phyloP scores from a whole-genome alignment of 1,140 invertebrate genomes.

The Drosophila littoralis region DNA sequence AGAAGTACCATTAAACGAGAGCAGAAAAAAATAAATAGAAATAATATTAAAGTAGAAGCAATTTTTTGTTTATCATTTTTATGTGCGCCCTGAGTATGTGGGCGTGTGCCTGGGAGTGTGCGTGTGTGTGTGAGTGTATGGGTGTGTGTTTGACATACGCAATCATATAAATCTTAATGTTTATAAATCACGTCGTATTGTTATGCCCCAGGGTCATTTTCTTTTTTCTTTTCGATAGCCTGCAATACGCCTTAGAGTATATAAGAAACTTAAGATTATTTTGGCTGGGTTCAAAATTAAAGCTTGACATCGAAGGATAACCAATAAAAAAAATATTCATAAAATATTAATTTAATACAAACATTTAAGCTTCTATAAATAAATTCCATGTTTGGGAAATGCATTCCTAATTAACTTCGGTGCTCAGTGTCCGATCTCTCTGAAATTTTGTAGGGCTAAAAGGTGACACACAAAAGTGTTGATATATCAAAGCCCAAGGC shows the following conservation, averaged over 20 bases:
- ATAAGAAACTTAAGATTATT: conserved; percentile 12
- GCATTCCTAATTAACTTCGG: too few relatives aligned
- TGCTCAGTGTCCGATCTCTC: too few relatives aligned
- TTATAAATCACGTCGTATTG: conserved; percentile 69
- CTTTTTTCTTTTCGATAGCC: conserved; percentile 14
- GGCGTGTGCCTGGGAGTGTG: conserved; percentile 45
- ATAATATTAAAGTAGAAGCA: conserved; percentile 30
- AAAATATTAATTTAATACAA: background rate
- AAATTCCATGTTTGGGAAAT: too few relatives aligned
- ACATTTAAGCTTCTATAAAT: too few relatives aligned
- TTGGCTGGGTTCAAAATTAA: background rate
- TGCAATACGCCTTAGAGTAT: background rate
- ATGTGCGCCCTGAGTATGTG: conserved; percentile 70
- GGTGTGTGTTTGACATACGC: conserved; percentile 51
- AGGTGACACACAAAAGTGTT: too few relatives aligned
- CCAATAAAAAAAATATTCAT: background rate
- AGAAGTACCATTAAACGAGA: conserved; percentile 60
- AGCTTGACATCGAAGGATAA: background rate
- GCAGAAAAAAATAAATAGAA: conserved; percentile 20
- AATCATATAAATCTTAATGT: conserved; percentile 78
- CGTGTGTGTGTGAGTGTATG: conserved; percentile 8
- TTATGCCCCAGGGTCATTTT: conserved; percentile 47
- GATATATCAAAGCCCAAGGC: too few relatives aligned
- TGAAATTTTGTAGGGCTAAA: too few relatives aligned
- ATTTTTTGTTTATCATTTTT: conserved; percentile 73